phyloP scores from a whole-genome alignment of 2,888 invertebrate genomes.

The Seira ritae region DNA sequence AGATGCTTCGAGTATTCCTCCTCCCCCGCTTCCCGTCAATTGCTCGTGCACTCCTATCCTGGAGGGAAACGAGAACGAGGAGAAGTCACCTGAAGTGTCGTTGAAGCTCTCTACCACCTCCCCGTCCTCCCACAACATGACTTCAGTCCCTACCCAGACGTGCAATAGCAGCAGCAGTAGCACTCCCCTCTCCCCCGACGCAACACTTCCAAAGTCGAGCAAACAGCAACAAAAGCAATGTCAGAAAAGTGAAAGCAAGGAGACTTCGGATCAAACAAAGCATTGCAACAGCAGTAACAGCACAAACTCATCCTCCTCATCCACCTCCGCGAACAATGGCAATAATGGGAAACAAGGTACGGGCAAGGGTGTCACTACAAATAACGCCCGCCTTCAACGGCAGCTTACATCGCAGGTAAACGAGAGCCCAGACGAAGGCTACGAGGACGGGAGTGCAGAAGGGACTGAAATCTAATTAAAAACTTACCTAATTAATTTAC shows the following conservation, averaged over 20 bases:
- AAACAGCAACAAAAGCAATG: background rate
- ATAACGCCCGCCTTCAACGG: conserved; percentile 69
- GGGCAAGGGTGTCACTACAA: conserved; percentile 41
- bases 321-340: conserved; percentile 8
- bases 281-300: conserved; percentile 34
- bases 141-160: conserved; percentile 59
- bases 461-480: conserved; percentile 81
- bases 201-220: conserved; percentile 19
- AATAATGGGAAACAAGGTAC: conserved; percentile 32
- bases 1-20: conserved; percentile 33
- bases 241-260: background rate
- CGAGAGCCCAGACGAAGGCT: conserved; percentile 92
- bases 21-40: conserved; percentile 48
- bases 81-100: conserved; percentile 40
- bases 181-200: conserved; percentile 31
- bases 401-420: conserved; percentile 73
- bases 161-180: conserved; percentile 33
- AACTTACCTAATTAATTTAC: conserved; percentile 59
- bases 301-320: conserved; percentile 46
- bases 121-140: conserved; percentile 52
- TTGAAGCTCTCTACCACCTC: conserved; percentile 31
- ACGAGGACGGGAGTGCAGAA: conserved; percentile 85
- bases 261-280: conserved; percentile 19
- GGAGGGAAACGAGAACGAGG: conserved; percentile 65
- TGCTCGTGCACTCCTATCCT: conserved; percentile 64